Conservation (phyloP, 2,113 vertebrate species). For the Tachuris rubrigastra region DNA sequence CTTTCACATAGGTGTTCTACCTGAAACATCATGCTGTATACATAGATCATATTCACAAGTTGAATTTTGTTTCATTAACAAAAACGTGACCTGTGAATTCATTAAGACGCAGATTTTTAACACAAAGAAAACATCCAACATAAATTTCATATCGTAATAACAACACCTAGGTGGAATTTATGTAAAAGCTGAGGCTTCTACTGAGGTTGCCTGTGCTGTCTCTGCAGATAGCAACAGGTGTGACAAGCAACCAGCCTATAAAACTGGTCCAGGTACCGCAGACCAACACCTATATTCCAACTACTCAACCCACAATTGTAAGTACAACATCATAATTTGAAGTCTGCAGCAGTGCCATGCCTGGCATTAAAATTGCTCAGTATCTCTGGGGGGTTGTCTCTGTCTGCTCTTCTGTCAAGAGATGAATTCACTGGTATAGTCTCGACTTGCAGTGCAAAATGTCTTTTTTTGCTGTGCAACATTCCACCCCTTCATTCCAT, state of each 20-base stretch:
- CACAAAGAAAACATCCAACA: neutral
- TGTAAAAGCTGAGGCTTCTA: conserved; percentile 65
- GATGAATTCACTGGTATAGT: conserved; percentile 66
- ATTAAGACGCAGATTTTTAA: conserved; percentile 7
- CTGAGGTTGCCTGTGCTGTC: conserved; percentile 75
- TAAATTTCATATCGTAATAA: neutral
- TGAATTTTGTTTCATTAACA: conserved; percentile 10
- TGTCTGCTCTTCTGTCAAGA: conserved; percentile 17
- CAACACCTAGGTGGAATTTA: conserved; percentile 58
- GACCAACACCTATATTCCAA: conserved; percentile 73
- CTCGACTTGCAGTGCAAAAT: conserved; percentile 60
- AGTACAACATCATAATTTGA: conserved; percentile 47
- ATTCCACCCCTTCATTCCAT: conserved; percentile 36
- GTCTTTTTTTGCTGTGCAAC: conserved; percentile 54
- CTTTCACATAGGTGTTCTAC: conserved; percentile 15
- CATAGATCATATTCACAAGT: neutral
- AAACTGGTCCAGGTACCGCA: conserved; percentile 73
- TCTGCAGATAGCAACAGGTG: conserved; percentile 79
- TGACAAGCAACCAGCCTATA: conserved; percentile 73
- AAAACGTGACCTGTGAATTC: conserved; percentile 40
- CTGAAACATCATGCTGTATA: conserved; percentile 25
- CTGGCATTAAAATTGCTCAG: conserved; percentile 44
- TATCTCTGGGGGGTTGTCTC: conserved; percentile 51
- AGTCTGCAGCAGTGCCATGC: conserved; percentile 34
- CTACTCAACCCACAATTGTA: conserved; percentile 75